Conservation (phyloP, 2,888 invertebrate genomes). For the Nephrotoma flavescens region DNA sequence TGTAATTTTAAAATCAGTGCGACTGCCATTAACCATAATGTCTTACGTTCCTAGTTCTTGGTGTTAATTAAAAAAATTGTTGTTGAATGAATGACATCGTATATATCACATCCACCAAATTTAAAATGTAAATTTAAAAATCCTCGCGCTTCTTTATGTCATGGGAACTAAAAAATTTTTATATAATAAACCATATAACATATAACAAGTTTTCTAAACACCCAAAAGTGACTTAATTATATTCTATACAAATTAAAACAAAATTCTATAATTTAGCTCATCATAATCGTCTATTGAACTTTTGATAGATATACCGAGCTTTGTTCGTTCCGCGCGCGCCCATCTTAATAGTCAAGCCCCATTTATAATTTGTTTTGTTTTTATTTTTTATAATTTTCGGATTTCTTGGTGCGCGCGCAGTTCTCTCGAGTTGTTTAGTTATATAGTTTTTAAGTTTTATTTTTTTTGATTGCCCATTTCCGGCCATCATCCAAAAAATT, state of each 20-base stretch:
- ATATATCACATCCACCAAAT: too few relatives aligned
- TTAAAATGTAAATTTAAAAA: too few relatives aligned
- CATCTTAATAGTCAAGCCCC: background rate
- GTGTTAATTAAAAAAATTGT: too few relatives aligned
- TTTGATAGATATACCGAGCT: background rate
- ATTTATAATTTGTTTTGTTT: background rate
- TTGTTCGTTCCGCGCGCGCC: background rate
- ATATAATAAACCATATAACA: too few relatives aligned
- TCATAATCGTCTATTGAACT: background rate
- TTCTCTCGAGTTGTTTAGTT: background rate
- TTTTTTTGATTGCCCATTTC: conserved; percentile 17
- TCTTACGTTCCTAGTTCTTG: too few relatives aligned
- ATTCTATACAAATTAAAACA: background rate
- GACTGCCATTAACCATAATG: too few relatives aligned
- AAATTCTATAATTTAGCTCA: background rate
- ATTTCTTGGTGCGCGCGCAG: background rate
- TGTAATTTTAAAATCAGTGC: too few relatives aligned
- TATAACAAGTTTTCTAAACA: too few relatives aligned
- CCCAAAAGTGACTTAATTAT: too few relatives aligned
- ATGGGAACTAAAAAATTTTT: too few relatives aligned
- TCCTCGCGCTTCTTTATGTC: too few relatives aligned
- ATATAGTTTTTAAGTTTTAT: background rate
- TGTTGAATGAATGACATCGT: too few relatives aligned
- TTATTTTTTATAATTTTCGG: background rate
- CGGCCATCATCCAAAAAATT: conserved; percentile 14